Percentiles rank a stretch among this genome's conserved stretches.
These are phyloP conservation scores for Parnassius orleans DNA, from an alignment of 2,888 invertebrate genomes.

Conservation along the genomic window DNA sequence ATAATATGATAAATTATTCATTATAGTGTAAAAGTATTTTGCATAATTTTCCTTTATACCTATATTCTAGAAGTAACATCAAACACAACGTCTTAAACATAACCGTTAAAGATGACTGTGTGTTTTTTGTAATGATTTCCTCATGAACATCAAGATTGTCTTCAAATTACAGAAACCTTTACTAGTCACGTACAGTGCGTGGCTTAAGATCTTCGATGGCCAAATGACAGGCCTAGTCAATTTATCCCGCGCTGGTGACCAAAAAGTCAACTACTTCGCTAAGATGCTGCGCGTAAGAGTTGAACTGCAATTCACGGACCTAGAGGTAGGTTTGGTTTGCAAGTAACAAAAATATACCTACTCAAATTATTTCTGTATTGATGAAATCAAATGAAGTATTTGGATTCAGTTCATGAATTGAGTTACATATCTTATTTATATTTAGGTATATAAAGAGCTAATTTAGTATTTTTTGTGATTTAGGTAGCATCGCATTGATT, in stretches of 20 bases:
- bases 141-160: not conserved
- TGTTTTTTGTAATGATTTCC: not conserved
- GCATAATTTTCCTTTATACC: no score
- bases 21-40: no score
- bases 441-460: no score
- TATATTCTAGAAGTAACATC: no score
- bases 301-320: conserved; percentile 57
- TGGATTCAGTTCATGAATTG: no score
- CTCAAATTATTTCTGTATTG: no score
- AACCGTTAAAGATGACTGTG: not conserved
- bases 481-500: no score
- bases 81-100: no score
- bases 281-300: conserved; percentile 71
- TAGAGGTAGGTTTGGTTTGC: conserved; percentile 47
- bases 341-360: not conserved
- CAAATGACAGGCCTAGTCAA: conserved; percentile 70
- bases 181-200: conserved; percentile 74
- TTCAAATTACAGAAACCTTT: conserved; percentile 59
- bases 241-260: conserved; percentile 69
- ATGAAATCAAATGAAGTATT: no score
- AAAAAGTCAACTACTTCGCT: conserved; percentile 66
- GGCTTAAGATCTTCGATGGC: conserved; percentile 70
- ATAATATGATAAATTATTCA: no score
- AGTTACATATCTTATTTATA: no score
- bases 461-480: no score